These are phyloP conservation scores for Acanthosoma haemorrhoidale DNA, from an alignment of 2,888 invertebrate genomes.

Conservation along the genomic window DNA sequence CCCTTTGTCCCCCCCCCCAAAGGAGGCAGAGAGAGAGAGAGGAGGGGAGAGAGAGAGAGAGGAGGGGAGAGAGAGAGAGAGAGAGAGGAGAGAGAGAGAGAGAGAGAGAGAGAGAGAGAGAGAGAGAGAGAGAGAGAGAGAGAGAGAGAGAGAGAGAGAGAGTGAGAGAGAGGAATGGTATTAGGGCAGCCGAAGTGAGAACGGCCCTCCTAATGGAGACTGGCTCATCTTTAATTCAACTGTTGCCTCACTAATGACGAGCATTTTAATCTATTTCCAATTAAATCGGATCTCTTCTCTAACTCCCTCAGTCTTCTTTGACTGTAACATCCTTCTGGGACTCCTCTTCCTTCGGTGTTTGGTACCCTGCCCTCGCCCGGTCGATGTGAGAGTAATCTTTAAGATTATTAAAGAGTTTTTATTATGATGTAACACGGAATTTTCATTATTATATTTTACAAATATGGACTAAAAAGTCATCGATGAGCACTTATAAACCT, in stretches of 20 bases:
- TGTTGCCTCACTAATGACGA: constrained; percentile 36
- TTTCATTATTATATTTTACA: too few relatives aligned
- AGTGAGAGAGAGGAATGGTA: background rate
- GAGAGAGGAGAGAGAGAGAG: background rate
- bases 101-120: constrained; percentile 10
- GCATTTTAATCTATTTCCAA: constrained; percentile 40
- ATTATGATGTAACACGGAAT: too few relatives aligned
- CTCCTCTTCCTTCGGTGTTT: too few relatives aligned
- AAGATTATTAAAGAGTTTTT: too few relatives aligned
- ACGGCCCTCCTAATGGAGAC: background rate
- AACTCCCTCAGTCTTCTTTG: background rate
- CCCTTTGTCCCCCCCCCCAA: background rate
- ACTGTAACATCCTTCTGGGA: too few relatives aligned
- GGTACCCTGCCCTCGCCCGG: too few relatives aligned
- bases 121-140: too few relatives aligned
- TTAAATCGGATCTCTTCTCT: constrained; percentile 32
- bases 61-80: background rate
- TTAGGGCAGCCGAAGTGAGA: background rate
- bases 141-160: background rate
- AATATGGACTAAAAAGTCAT: too few relatives aligned
- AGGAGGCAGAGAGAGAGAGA: background rate
- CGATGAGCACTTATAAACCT: too few relatives aligned
- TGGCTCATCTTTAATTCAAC: constrained; percentile 36
- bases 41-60: too few relatives aligned
- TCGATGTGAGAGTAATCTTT: too few relatives aligned